These are phyloP conservation scores for Drosophila putrida DNA, from an alignment of 2,888 invertebrate species.

Conservation along the genomic window DNA sequence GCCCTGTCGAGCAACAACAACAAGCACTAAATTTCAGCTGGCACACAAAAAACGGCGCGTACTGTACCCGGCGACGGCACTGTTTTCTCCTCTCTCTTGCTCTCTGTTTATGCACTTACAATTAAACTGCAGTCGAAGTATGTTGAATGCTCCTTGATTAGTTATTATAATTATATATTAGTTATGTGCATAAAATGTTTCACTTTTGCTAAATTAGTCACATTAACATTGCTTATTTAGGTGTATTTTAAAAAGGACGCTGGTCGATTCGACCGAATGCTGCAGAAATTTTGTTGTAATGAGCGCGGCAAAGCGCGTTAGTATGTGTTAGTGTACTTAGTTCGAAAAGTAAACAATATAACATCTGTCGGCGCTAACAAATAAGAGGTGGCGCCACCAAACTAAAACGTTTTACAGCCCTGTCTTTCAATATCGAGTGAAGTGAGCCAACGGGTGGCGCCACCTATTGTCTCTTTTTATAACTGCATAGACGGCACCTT, in stretches of 20 bases:
- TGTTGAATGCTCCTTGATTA: background rate
- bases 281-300: slow-evolving; percentile 57
- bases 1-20: slow-evolving; percentile 38
- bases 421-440: no score
- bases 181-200: background rate
- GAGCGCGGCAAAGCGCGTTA: slow-evolving; percentile 49
- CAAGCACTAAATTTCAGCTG: slow-evolving; percentile 44
- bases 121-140: slow-evolving; percentile 13
- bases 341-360: background rate
- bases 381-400: no score
- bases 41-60: slow-evolving; percentile 61
- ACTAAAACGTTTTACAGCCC: no score
- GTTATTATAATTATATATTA: background rate
- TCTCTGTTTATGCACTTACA: slow-evolving; percentile 44
- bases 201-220: background rate
- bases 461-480: no score
- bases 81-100: no score
- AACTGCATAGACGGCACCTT: no score
- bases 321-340: slow-evolving; percentile 2
- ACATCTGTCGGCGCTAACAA: no score
- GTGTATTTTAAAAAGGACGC: slow-evolving; percentile 53
- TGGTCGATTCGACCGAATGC: slow-evolving; percentile 44
- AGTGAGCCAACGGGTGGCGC: no score
- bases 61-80: slow-evolving; percentile 67
- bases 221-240: slow-evolving; percentile 23